phyloP scores from a whole-genome alignment of 2,888 invertebrate species.

The Macrosoma leucophasiata region DNA sequence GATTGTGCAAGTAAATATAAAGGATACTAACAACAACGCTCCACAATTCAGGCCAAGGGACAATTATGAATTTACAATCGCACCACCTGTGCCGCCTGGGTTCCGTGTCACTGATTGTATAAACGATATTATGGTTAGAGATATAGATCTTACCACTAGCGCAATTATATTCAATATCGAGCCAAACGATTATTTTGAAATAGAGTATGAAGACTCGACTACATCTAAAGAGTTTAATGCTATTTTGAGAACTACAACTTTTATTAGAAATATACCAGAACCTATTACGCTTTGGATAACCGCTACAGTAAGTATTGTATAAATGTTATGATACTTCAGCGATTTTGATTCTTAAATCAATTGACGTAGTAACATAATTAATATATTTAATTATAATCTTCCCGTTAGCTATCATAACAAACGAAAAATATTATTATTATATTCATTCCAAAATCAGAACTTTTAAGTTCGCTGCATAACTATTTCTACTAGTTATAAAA shows the following conservation, averaged over 20 bases:
- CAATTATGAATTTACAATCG: conserved; percentile 50
- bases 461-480: too few relatives aligned
- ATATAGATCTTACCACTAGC: conserved; percentile 70
- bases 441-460: too few relatives aligned
- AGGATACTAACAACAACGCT: conserved; percentile 66
- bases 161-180: conserved; percentile 50
- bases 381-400: conserved; percentile 7
- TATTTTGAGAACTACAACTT: conserved; percentile 41
- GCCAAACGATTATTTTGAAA: conserved; percentile 52
- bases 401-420: too few relatives aligned
- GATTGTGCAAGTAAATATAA: conserved; percentile 48
- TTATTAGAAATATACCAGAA: conserved; percentile 51
- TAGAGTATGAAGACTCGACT: conserved; percentile 38
- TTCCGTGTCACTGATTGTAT: conserved; percentile 54
- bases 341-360: too few relatives aligned
- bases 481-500: too few relatives aligned
- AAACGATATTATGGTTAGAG: conserved; percentile 58
- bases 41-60: conserved; percentile 50
- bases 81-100: conserved; percentile 64
- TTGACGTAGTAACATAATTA: not conserved
- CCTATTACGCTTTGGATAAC: conserved; percentile 43
- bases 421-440: too few relatives aligned
- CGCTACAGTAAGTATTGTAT: conserved; percentile 51
- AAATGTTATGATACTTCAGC: too few relatives aligned
- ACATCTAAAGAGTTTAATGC: conserved; percentile 52